phyloP scores from a whole-genome alignment of 1,140 invertebrate species.

The Odontomachus brunneus region DNA sequence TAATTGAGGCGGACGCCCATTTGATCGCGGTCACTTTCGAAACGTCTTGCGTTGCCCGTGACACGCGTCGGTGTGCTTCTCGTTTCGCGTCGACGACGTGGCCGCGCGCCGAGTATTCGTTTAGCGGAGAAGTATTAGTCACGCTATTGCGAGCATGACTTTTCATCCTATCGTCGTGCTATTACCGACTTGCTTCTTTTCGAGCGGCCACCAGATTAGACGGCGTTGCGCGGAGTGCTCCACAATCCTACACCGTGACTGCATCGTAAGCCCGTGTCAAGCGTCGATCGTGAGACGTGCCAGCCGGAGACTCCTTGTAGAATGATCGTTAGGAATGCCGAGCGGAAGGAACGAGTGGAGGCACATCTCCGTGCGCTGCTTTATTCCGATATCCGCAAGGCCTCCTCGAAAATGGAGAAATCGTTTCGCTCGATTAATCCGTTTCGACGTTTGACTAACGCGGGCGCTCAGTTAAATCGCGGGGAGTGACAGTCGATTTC shows the following conservation, averaged over 20 bases:
- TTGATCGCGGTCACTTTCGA: not conserved
- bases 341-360: not conserved
- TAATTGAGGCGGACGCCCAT: not conserved
- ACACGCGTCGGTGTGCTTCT: not conserved
- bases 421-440: too few relatives aligned
- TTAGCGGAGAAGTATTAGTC: conserved; percentile 37
- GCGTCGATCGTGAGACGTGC: conserved; percentile 37
- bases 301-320: not conserved
- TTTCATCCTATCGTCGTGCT: conserved; percentile 20
- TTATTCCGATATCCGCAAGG: too few relatives aligned
- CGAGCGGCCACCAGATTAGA: conserved; percentile 26
- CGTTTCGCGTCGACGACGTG: not conserved
- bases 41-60: not conserved
- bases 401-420: too few relatives aligned
- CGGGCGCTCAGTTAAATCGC: too few relatives aligned
- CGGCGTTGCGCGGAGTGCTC: not conserved
- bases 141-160: conserved; percentile 32
- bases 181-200: conserved; percentile 27
- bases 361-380: too few relatives aligned
- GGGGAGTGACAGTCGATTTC: too few relatives aligned
- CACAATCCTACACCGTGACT: conserved; percentile 18
- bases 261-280: conserved; percentile 14
- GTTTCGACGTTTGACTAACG: too few relatives aligned
- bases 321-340: conserved; percentile 40
- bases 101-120: not conserved